Base-by-base conservation (phyloP, 2,797 vertebrate species). In the Poeciliopsis presidionis region DNA sequence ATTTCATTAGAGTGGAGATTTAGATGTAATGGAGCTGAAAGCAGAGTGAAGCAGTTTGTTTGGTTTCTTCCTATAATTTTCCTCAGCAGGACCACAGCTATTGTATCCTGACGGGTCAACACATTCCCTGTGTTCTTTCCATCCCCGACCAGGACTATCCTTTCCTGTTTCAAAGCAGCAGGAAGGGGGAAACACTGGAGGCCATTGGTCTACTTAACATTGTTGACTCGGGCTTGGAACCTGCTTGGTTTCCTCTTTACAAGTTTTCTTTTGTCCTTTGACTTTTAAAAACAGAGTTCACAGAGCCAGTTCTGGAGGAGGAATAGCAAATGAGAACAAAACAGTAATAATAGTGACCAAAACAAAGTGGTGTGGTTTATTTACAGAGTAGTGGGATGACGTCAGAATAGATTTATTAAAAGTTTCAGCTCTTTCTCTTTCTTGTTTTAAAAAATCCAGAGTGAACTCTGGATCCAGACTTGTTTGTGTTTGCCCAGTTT, bases 201-300 rank as follows among this genome's bases (percentile, higher is more conserved):
- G 49, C 70, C 65, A 73, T 70, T 76, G 77, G 81, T 86, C 73
- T 46, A 41, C 63, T 67, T 41, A 41, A 39, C 73, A 67, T 91
- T 87, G 89, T 89, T 90, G 76, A 75, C 77, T 90, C 93, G 93
- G 81, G 78, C 86, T 92, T 85, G 36, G 36, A 36, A 47, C 82
- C 79, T 74, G 49, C 82, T 78, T 57, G 72, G 74, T 86, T 94
- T 94, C 93, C 91, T 91, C 79, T 94, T 95, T 94, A 91, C 93
- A 91, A 91, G 82, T 85, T 83, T 25, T 83, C 84, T 85, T 94
- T 94, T 94, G 94, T 94, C 78, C 86, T 89, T 78, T 77, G 78
- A 85, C 78, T 36, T 33, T 85, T 61, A 33, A 33, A 74, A 82
- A 85, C 87, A 80, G 76, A 90, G 84, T 91, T 90, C 86, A 89